Conservation (phyloP, 2,113 vertebrate species). For the Murina feae region DNA sequence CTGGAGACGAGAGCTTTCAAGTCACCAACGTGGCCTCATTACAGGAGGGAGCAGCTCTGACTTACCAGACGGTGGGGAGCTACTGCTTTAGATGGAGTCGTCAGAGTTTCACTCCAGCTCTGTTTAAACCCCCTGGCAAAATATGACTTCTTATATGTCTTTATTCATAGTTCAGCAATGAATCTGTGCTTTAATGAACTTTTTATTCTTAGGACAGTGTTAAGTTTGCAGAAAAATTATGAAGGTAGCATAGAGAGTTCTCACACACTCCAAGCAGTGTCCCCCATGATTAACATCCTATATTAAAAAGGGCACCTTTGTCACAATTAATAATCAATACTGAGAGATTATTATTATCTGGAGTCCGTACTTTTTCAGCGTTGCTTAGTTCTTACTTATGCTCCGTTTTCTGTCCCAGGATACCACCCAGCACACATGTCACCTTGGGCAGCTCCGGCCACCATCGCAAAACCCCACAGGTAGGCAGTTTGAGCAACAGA, state of each 20-base stretch:
- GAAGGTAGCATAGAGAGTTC: no score
- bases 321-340: no score
- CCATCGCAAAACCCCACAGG: accelerated
- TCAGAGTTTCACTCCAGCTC: background rate
- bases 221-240: background rate
- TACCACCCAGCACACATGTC: accelerated
- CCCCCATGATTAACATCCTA: accelerated
- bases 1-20: background rate
- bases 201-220: background rate
- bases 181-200: background rate
- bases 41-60: no score
- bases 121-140: background rate
- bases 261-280: background rate
- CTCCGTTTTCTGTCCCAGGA: background rate
- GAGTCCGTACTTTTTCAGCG: background rate
- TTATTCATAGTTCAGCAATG: background rate
- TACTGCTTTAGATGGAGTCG: background rate
- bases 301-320: background rate
- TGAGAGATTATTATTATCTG: background rate
- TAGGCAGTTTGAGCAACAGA: accelerated
- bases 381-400: background rate
- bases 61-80: background rate
- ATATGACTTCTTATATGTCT: background rate
- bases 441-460: background rate
- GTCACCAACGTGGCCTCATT: background rate